Conservation (phyloP, 2,113 vertebrate species). For the Mastomys natalensis region DNA sequence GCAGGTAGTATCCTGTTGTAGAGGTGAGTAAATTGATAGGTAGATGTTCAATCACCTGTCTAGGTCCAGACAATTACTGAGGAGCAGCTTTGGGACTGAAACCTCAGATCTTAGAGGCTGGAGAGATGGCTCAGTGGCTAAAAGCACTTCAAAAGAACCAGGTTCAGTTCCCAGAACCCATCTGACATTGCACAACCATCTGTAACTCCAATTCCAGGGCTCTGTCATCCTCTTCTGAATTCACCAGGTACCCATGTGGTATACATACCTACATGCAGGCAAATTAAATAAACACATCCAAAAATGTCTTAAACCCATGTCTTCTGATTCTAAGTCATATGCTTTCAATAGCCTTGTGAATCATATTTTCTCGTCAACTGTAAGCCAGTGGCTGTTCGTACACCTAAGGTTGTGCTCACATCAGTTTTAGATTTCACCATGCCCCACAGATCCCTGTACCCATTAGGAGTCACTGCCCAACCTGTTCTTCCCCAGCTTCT, state of each 20-base stretch:
- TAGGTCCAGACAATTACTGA: background rate
- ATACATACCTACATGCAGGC: background rate
- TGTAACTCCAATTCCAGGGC: background rate
- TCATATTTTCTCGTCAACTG: background rate
- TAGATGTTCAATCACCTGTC: constrained; percentile 13
- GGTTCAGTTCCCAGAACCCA: background rate
- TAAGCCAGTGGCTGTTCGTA: background rate
- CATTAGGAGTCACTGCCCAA: background rate
- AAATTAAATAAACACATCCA: background rate
- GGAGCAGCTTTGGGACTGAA: background rate
- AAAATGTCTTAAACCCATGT: background rate
- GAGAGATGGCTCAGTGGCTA: background rate
- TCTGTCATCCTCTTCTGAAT: background rate
- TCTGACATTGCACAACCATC: background rate
- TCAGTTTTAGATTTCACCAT: background rate
- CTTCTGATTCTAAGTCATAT: background rate
- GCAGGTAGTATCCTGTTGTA: background rate
- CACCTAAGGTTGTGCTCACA: background rate
- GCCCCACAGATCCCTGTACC: background rate
- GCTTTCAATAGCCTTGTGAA: constrained; percentile 5
- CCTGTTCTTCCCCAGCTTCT: background rate
- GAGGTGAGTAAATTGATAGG: constrained; percentile 27
- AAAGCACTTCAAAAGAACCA: background rate
- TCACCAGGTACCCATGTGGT: background rate
- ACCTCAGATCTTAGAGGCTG: background rate